phyloP scores from a whole-genome alignment of 2,888 invertebrate species.

The Zhengitettix transpicula region DNA sequence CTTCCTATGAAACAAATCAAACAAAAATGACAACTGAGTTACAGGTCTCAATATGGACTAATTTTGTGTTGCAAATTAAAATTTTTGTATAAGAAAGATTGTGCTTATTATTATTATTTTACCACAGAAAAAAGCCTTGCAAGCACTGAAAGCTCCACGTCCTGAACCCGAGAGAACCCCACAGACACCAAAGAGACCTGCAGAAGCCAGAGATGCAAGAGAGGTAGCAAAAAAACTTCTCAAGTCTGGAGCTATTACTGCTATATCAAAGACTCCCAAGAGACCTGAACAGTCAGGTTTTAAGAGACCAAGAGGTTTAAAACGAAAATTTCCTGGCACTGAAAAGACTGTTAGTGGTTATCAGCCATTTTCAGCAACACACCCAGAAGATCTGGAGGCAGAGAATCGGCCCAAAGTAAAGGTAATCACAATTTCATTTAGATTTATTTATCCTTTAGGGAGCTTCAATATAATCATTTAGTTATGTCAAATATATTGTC shows the following conservation, averaged over 20 bases:
- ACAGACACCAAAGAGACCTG: constrained; percentile 59
- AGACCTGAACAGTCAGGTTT: constrained; percentile 79
- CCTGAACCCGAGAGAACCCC: constrained; percentile 73
- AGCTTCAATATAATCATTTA: too few relatives aligned
- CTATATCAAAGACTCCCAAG: constrained; percentile 67
- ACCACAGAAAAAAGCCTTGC: constrained; percentile 60
- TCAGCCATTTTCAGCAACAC: constrained; percentile 79
- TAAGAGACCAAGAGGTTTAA: constrained; percentile 71
- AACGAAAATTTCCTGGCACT: constrained; percentile 55
- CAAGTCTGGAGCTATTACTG: constrained; percentile 80
- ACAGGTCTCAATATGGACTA: too few relatives aligned
- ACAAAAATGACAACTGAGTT: too few relatives aligned
- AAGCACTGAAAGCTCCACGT: constrained; percentile 68
- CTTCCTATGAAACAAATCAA: too few relatives aligned
- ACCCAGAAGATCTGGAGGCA: constrained; percentile 47
- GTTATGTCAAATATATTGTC: too few relatives aligned
- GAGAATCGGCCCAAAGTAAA: constrained; percentile 50
- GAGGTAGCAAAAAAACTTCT: constrained; percentile 91
- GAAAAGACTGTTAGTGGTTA: constrained; percentile 69
- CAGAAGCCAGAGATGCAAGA: constrained; percentile 81
- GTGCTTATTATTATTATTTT: constrained; percentile 6
- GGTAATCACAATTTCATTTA: constrained; percentile 20
- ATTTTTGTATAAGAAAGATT: neutral
- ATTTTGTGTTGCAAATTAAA: neutral
- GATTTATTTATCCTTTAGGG: too few relatives aligned